phyloP scores from a whole-genome alignment of 2,113 vertebrate genomes.

The Marmota flaviventris region DNA sequence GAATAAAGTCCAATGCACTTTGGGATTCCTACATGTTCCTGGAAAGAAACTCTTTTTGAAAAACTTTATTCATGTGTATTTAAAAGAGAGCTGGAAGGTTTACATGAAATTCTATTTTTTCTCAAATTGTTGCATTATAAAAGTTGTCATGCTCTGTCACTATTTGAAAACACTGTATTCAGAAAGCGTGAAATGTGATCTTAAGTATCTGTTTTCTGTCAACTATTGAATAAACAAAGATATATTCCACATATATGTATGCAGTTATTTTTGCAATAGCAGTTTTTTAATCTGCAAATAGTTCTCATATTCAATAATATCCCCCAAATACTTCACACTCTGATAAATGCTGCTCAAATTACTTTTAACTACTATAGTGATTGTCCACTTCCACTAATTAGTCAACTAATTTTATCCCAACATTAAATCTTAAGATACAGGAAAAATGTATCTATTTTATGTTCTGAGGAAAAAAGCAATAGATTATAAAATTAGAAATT shows the following conservation, averaged over 20 bases:
- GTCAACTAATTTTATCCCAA: not conserved
- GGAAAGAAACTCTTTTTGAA: not conserved
- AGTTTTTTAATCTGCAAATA: not conserved
- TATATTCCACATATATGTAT: not conserved
- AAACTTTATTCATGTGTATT: not conserved
- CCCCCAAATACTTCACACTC: not conserved
- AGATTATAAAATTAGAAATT: constrained; percentile 23
- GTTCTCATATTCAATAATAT: not conserved
- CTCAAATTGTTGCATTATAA: not conserved
- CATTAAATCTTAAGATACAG: not conserved
- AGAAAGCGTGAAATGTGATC: not conserved
- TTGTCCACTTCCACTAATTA: not conserved
- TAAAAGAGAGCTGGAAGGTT: not conserved
- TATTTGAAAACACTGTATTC: not conserved
- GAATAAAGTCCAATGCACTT: not conserved
- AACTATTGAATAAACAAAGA: not conserved
- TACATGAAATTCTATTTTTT: not conserved
- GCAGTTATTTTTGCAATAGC: not conserved
- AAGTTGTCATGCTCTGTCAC: not conserved
- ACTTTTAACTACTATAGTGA: not conserved
- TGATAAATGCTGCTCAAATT: not conserved
- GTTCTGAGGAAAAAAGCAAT: not conserved
- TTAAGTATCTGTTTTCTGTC: not conserved
- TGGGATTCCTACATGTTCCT: not conserved
- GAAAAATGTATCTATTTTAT: not conserved